A percentile compares a stretch with the other conserved stretches of the same genome.
Conservation (phyloP, 2,113 vertebrate species). For the Ardeotis arabs region DNA sequence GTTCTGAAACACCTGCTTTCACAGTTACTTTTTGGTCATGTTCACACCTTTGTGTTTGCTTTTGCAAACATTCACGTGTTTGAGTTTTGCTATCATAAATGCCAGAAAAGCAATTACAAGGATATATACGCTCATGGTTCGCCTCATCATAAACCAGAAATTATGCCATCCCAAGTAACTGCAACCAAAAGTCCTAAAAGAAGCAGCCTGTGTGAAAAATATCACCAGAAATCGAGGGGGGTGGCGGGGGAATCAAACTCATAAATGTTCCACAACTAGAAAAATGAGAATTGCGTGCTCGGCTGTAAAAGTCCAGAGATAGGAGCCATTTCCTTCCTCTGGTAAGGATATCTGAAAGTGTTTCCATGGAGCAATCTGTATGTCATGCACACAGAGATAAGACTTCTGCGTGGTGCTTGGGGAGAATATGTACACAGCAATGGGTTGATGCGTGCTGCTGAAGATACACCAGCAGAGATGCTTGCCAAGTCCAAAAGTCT, state of each 20-base stretch:
- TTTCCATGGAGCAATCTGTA: conserved; percentile 22
- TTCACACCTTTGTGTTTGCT: not conserved
- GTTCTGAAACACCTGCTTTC: not conserved
- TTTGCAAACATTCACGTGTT: not conserved
- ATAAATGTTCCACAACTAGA: not conserved
- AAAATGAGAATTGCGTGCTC: not conserved
- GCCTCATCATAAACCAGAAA: not conserved
- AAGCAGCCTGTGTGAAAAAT: not conserved
- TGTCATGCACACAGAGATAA: conserved; percentile 26
- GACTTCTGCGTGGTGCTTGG: not conserved
- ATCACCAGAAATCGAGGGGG: not conserved
- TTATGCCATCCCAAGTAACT: not conserved
- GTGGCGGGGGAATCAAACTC: not conserved
- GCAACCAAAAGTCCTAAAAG: not conserved
- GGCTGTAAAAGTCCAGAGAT: conserved; percentile 1
- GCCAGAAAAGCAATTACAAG: not conserved
- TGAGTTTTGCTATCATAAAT: not conserved
- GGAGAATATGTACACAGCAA: not conserved
- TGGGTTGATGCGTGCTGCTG: not conserved
- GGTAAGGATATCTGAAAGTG: not conserved
- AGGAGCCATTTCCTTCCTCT: conserved; percentile 45
- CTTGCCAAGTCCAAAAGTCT: not conserved
- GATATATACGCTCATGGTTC: not conserved
- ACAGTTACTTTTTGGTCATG: not conserved
- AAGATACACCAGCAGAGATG: not conserved